phyloP scores from a whole-genome alignment of 2,888 invertebrate species.

The Tetanocera ferruginea region DNA sequence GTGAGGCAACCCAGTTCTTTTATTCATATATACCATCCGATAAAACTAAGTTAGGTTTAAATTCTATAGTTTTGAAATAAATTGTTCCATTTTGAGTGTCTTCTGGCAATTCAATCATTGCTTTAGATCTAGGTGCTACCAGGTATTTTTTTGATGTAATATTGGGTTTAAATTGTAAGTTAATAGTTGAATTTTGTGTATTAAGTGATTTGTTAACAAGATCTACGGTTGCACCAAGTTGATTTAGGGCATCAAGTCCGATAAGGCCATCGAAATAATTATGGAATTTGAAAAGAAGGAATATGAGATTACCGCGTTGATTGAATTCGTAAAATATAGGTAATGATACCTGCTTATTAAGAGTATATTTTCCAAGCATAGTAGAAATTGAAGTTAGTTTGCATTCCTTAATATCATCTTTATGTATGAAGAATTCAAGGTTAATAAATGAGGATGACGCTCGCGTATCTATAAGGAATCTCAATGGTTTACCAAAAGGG shows the following conservation, averaged over 20 bases:
- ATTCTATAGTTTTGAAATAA: background rate
- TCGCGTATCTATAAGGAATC: no score
- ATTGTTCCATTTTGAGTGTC: constrained; percentile 9
- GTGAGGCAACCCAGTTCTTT: background rate
- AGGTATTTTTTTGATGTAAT: constrained; percentile 13
- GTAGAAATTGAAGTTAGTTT: no score
- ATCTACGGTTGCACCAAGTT: constrained; percentile 30
- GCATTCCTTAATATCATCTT: no score
- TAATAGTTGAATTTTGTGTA: constrained; percentile 2
- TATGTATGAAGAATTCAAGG: no score
- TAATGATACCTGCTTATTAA: background rate
- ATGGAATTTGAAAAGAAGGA: no score
- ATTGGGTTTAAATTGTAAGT: constrained; percentile 23
- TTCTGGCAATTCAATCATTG: constrained; percentile 27
- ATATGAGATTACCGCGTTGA: constrained; percentile 36
- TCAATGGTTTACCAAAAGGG: no score
- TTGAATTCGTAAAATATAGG: background rate
- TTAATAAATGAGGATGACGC: no score
- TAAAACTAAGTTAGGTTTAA: background rate
- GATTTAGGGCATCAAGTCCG: background rate
- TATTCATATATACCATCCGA: constrained; percentile 1
- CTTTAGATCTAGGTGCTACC: constrained; percentile 24
- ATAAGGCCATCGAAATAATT: background rate
- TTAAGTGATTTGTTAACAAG: constrained; percentile 13
- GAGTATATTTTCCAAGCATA: no score